Conservation (phyloP, 2,797 vertebrate species). For the Agapornis canus region DNA sequence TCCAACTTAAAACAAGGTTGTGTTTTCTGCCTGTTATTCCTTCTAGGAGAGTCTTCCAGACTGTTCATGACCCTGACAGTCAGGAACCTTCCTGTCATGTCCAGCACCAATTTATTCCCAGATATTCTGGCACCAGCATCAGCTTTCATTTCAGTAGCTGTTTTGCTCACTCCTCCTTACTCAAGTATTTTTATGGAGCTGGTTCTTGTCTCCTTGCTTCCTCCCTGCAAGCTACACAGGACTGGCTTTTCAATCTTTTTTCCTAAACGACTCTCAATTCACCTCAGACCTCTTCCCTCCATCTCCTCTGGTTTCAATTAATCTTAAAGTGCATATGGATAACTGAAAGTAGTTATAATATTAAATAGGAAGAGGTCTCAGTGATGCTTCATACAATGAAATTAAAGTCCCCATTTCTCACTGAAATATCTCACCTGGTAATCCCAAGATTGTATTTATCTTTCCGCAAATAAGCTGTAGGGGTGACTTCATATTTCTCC, state of each 20-base stretch:
- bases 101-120: not conserved
- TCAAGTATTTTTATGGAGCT: not conserved
- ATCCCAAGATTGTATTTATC: not conserved
- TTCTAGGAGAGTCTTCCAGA: not conserved
- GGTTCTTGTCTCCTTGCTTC: not conserved
- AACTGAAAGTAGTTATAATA: not conserved
- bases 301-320: not conserved
- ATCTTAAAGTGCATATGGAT: not conserved
- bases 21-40: not conserved
- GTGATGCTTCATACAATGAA: not conserved
- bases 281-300: constrained; percentile 19
- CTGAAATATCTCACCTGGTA: not conserved
- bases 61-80: not conserved
- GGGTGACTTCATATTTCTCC: not conserved
- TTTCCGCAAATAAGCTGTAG: not conserved
- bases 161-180: not conserved
- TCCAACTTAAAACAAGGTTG: not conserved
- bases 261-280: constrained; percentile 26
- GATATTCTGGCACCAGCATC: not conserved
- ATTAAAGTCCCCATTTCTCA: not conserved
- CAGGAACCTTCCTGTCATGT: not conserved
- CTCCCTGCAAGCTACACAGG: not conserved
- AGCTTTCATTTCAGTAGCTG: not conserved
- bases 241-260: constrained; percentile 34
- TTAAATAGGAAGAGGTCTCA: not conserved